phyloP scores from a whole-genome alignment of 1,140 invertebrate genomes.

The Atta texana region DNA sequence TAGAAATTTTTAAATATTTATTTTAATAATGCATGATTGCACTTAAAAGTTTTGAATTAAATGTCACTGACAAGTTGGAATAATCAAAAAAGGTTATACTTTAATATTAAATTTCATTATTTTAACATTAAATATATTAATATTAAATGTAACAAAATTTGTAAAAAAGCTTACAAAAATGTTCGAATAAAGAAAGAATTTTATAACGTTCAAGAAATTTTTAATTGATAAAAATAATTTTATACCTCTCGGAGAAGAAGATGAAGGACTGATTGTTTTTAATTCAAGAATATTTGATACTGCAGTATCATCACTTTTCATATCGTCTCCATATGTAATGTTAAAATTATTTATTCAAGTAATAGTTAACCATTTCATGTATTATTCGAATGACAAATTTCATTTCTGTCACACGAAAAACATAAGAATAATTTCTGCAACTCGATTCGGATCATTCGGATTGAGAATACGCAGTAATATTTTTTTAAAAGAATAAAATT shows the following conservation, averaged over 20 bases:
- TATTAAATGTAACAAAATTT: background rate
- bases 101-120: background rate
- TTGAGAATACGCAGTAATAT: background rate
- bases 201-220: background rate
- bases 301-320: constrained; percentile 44
- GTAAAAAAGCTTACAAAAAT: background rate
- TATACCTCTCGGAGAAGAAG: constrained; percentile 47
- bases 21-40: background rate
- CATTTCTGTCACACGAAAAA: constrained; percentile 21
- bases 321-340: constrained; percentile 46
- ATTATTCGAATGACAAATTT: background rate
- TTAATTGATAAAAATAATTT: background rate
- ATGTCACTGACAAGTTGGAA: background rate
- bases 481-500: background rate
- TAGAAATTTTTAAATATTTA: constrained; percentile 4
- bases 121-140: background rate
- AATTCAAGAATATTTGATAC: constrained; percentile 20
- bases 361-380: constrained; percentile 1
- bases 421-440: constrained; percentile 49
- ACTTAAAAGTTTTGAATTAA: background rate
- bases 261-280: constrained; percentile 17
- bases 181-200: background rate
- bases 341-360: constrained; percentile 3
- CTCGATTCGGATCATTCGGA: background rate
- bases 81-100: constrained; percentile 19